Percentiles rank a stretch among this genome's conserved stretches.
These are phyloP conservation scores for Apomyelois bistriatella DNA, from an alignment of 2,888 invertebrate genomes.

Conservation along the genomic window DNA sequence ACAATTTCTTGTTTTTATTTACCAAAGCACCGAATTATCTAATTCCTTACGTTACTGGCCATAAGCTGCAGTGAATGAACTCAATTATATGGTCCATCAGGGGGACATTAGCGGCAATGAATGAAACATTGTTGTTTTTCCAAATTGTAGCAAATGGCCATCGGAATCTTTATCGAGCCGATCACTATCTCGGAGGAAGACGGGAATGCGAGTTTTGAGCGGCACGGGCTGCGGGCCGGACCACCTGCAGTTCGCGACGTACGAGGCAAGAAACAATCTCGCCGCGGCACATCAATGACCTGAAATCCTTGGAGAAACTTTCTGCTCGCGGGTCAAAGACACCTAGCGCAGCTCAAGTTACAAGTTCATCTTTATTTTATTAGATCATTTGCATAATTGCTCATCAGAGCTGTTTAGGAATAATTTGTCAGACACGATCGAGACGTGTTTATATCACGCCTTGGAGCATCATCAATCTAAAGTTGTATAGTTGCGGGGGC, in stretches of 20 bases:
- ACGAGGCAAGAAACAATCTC: not conserved
- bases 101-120: not conserved
- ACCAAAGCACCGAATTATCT: not conserved
- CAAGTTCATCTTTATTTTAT: constrained; percentile 6
- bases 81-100: not conserved
- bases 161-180: constrained; percentile 1
- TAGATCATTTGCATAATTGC: constrained; percentile 6
- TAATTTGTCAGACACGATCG: constrained; percentile 9
- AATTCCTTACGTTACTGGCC: not conserved
- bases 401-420: constrained; percentile 7
- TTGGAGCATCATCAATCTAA: not conserved
- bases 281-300: constrained; percentile 6
- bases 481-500: not conserved
- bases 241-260: constrained; percentile 5
- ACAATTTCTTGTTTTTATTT: too few relatives aligned
- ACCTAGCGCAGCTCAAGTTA: not conserved
- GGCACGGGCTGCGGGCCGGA: not conserved
- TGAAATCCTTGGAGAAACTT: constrained; percentile 7
- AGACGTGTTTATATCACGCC: not conserved
- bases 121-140: not conserved
- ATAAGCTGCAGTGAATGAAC: not conserved
- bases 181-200: not conserved
- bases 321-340: constrained; percentile 2
- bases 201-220: constrained; percentile 1
- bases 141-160: constrained; percentile 4